phyloP scores from a whole-genome alignment of 1,140 invertebrate species.

The Hycleus cichorii region DNA sequence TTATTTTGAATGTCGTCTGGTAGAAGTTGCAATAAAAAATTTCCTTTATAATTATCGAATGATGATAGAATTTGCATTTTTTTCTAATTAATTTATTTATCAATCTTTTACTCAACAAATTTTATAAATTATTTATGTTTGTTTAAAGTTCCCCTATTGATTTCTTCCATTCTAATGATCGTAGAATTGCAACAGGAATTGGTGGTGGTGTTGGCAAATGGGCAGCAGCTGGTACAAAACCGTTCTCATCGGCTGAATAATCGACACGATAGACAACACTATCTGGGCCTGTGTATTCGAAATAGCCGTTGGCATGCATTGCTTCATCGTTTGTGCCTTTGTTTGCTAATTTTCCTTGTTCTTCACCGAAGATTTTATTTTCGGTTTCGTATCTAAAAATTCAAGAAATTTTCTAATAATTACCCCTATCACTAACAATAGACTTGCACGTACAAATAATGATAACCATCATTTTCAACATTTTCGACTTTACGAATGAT shows the following conservation, averaged over 20 bases:
- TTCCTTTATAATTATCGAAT: no score
- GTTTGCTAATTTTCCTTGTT: constrained; percentile 35
- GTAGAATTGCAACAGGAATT: constrained; percentile 36
- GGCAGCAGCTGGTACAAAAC: constrained; percentile 45
- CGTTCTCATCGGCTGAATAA: constrained; percentile 51
- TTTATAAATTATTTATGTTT: not conserved
- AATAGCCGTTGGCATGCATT: constrained; percentile 33
- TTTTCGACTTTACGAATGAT: constrained; percentile 18
- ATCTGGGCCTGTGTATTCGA: constrained; percentile 45
- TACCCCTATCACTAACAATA: not conserved
- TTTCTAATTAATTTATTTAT: no score
- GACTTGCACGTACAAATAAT: constrained; percentile 14
- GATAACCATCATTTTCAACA: constrained; percentile 18
- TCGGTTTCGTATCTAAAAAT: constrained; percentile 18
- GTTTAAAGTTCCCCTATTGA: constrained; percentile 5
- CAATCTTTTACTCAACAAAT: no score
- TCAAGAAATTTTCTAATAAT: not conserved
- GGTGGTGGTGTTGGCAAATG: constrained; percentile 52
- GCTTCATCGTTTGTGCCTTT: constrained; percentile 40
- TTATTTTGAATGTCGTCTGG: no score
- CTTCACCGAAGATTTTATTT: constrained; percentile 21
- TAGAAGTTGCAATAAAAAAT: no score
- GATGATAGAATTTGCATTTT: no score
- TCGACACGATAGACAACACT: constrained; percentile 41
- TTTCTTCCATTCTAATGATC: constrained; percentile 25